phyloP scores from a whole-genome alignment of 64 coral and sea anemone genomes.

The Montipora foliosa region DNA sequence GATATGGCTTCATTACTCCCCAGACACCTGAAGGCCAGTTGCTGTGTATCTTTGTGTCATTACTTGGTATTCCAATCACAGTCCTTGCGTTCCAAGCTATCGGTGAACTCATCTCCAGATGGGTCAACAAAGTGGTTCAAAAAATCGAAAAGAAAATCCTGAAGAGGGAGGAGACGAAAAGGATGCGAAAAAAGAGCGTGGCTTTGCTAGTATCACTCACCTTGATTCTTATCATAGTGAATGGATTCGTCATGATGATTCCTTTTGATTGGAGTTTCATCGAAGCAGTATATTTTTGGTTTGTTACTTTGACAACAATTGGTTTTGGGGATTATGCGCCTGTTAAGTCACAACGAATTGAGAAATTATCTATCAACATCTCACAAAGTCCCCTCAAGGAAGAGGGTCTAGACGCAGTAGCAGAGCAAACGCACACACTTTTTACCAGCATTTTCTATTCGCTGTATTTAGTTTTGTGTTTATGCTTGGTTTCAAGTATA shows the following conservation, averaged over 20 bases:
- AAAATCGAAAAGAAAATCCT: constrained; percentile 53
- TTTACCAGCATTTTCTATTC: neutral
- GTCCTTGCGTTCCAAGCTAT: constrained; percentile 61
- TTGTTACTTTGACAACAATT: constrained; percentile 80
- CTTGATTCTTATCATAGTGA: neutral
- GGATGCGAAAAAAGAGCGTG: constrained; percentile 44
- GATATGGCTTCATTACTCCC: constrained; percentile 79
- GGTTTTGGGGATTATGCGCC: constrained; percentile 81
- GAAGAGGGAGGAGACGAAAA: constrained; percentile 13
- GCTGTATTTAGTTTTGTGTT: constrained; percentile 4
- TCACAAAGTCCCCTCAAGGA: neutral
- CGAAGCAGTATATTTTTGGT: constrained; percentile 74
- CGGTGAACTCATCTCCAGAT: constrained; percentile 54
- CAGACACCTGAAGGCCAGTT: constrained; percentile 67
- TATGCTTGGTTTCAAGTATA: constrained; percentile 68
- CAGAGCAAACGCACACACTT: neutral
- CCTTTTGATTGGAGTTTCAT: neutral
- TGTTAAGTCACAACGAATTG: neutral
- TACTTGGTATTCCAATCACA: constrained; percentile 70
- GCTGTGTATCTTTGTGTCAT: constrained; percentile 57
- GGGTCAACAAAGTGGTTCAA: constrained; percentile 9
- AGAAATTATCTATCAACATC: neutral
- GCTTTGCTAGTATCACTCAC: constrained; percentile 8
- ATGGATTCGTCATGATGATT: neutral
- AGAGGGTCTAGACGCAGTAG: neutral